These are phyloP conservation scores for Chironomus riparius DNA, from an alignment of 2,888 invertebrate genomes.

Conservation along the genomic window DNA sequence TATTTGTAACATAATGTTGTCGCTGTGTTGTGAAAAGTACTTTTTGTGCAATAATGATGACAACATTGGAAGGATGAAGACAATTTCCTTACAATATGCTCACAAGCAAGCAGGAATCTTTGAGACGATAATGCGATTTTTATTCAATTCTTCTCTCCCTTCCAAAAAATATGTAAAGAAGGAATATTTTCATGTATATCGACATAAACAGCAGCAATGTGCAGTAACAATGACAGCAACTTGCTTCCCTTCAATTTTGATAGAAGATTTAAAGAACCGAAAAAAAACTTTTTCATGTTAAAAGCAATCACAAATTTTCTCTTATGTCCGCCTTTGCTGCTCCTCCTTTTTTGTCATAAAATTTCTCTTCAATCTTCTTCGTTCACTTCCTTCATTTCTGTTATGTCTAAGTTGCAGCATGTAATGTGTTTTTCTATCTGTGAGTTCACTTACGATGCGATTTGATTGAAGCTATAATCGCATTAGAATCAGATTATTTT, in stretches of 20 bases:
- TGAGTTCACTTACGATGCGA: neutral
- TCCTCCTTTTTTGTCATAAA: neutral
- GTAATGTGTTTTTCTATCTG: too few species aligned
- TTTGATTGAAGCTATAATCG: conserved; percentile 21
- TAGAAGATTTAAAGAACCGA: neutral
- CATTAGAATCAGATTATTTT: conserved; percentile 12
- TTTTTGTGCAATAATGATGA: neutral
- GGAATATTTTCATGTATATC: neutral
- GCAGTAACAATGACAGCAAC: neutral
- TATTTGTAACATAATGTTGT: neutral
- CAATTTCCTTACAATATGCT: neutral
- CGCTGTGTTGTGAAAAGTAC: too few species aligned
- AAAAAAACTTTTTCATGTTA: neutral
- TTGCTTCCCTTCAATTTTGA: neutral
- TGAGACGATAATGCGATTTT: neutral
- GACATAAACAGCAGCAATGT: neutral
- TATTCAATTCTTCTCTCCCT: too few species aligned
- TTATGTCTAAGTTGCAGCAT: neutral
- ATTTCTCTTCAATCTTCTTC: neutral
- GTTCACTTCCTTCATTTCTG: neutral
- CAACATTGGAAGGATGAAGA: neutral
- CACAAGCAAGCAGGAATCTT: neutral
- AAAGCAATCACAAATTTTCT: neutral
- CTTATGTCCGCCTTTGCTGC: neutral
- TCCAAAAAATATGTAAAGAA: neutral